Percentiles rank a stretch among this genome's conserved stretches.
phyloP scores from a whole-genome alignment of 2,113 vertebrate species.

The Meleagris gallopavo region DNA sequence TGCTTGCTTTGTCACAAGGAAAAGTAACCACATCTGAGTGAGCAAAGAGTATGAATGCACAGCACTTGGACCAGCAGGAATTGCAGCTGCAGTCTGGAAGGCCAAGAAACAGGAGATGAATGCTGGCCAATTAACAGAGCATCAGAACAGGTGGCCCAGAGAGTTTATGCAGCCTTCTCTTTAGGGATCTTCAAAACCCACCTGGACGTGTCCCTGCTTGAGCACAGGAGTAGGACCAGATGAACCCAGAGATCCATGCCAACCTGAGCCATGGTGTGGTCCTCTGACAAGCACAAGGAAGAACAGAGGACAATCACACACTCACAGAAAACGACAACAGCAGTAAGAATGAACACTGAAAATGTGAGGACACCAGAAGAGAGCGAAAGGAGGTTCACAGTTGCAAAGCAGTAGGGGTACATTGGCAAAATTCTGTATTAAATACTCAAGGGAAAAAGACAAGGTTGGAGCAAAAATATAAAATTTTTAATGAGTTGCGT shows the following conservation, averaged over 20 bases:
- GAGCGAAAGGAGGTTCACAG: not conserved
- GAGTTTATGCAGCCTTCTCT: not conserved
- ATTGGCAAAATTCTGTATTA: not conserved
- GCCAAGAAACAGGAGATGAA: not conserved
- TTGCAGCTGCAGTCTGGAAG: not conserved
- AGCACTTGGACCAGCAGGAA: not conserved
- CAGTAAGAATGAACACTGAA: not conserved
- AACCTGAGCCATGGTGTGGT: not conserved
- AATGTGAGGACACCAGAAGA: not conserved
- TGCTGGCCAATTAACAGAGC: not conserved
- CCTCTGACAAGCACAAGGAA: not conserved
- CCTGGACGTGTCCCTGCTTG: not conserved
- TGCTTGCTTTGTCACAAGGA: not conserved
- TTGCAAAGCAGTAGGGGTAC: not conserved
- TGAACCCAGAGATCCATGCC: not conserved
- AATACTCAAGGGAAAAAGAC: not conserved
- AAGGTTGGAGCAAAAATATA: not conserved
- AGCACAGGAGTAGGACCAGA: no score
- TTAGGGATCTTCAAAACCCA: not conserved
- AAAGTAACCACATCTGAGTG: not conserved
- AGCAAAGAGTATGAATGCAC: not conserved
- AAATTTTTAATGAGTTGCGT: constrained; percentile 52
- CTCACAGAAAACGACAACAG: not conserved
- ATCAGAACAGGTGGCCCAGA: not conserved
- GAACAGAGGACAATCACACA: not conserved